Percentiles rank a stretch among this genome's conserved stretches.
These are phyloP conservation scores for Chaetophractus vellerosus DNA, from an alignment of 2,797 vertebrate genomes.

Conservation along the genomic window DNA sequence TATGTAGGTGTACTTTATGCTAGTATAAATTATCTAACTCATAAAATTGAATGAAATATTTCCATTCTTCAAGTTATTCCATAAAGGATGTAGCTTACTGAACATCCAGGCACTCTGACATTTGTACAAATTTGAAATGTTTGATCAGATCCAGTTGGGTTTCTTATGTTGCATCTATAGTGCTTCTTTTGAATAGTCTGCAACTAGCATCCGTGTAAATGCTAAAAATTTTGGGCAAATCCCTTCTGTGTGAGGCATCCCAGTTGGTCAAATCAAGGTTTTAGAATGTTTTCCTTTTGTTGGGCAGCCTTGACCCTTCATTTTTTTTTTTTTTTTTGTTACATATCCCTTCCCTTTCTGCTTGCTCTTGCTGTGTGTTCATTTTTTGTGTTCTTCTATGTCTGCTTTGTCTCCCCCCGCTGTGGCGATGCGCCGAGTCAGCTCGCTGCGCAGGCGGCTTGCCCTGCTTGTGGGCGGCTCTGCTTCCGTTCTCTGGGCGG, in stretches of 20 bases:
- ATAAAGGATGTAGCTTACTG: neutral
- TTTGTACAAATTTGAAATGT: neutral
- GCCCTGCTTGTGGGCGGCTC: no score
- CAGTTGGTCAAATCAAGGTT: neutral
- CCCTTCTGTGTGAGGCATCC: neutral
- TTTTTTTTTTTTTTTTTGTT: no score
- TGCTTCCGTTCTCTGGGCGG: no score
- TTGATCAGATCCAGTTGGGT: neutral
- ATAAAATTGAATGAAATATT: neutral
- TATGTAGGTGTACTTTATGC: neutral
- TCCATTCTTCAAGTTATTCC: accelerated
- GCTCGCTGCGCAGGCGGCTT: no score
- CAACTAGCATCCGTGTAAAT: neutral
- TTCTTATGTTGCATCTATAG: neutral
- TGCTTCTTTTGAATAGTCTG: neutral
- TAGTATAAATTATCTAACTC: neutral
- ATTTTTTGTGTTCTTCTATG: no score
- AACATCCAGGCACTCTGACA: neutral
- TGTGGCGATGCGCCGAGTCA: no score
- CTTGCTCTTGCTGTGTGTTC: no score
- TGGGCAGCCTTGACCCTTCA: neutral
- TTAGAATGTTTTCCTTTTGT: neutral
- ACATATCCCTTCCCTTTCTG: no score
- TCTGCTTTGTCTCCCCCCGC: no score
- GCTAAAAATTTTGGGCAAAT: neutral